Base-by-base conservation (phyloP, 2,888 invertebrate species). In the Xestia c-nigrum region DNA sequence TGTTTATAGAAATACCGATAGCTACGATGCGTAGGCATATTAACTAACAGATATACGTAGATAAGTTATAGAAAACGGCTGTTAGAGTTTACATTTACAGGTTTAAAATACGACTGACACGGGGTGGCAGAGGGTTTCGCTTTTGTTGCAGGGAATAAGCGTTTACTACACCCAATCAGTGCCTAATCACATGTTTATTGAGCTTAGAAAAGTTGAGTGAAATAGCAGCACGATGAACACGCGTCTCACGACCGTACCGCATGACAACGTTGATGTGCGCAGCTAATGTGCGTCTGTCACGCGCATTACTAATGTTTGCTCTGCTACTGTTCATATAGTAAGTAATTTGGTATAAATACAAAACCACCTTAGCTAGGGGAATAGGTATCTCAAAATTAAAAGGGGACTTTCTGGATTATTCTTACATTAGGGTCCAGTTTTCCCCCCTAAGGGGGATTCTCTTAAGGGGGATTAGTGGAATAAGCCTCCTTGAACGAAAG, bases 231-330 rank as follows among this genome's bases (percentile, higher is more conserved):
- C 57, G 24, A 5, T 16, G 63, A 40, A 57, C 66, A 70, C 19
- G 61, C 59, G 19, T 72, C 40, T 31, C 67, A 50, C 57, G 70
- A 63, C 73, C 68, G 38, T 61, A 43, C 21, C 31, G 38, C 55
- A 57, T 50, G 14, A 47, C 52, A 4, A 14, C 65, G n/a, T 52
- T 59, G 46, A 77, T 19, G 59, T 19, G 57, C n/a, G n/a, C n/a
- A 6, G 46, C 61, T 70, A 73, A 81, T 77, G 57, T 67, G 57
- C 38, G 50, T 46, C 38, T 57, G 80, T 78, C 82, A 78, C 80
- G 74, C 80, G 67, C 47, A 14, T 74, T n/a, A 40, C 55, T 50
- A 70, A 65, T 74, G 38, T 59, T 66, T 61, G n/a, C 40, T 24
- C 19, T 47, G 55, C 64, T 69, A 64, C 66, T 81, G 64, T 52